Percentiles rank a stretch among this genome's conserved stretches.
Evolutionary conservation across 2,113 vertebrate genomes (phyloP).

Genomic region (Gobiocypris rarus): DNA sequence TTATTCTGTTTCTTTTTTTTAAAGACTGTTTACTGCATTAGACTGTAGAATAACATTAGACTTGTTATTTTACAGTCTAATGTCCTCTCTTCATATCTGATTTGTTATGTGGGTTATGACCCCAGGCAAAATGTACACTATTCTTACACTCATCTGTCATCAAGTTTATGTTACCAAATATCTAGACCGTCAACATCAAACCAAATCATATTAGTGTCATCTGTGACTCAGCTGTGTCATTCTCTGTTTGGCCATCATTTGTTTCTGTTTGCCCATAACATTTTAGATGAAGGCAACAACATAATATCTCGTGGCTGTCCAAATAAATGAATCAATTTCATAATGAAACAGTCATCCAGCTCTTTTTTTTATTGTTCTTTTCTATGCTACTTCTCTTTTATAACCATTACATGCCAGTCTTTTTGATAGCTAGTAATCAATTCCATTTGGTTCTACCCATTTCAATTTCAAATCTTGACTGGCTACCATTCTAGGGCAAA

Average conservation of each 20-base stretch:
- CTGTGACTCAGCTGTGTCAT: not conserved
- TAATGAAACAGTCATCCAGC: not conserved
- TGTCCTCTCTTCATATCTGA: not conserved
- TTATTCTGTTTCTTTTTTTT: too few species aligned
- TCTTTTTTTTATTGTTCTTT: not conserved
- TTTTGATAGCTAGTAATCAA: not conserved
- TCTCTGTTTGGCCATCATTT: not conserved
- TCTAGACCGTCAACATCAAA: not conserved
- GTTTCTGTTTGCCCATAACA: not conserved
- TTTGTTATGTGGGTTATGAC: not conserved
- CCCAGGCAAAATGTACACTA: not conserved
- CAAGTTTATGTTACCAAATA: not conserved
- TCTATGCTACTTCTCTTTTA: not conserved
- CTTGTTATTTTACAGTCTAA: not conserved
- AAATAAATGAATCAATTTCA: not conserved
- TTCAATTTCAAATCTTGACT: not conserved
- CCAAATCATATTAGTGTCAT: conserved; percentile 8
- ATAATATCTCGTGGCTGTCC: not conserved
- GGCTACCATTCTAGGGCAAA: not conserved
- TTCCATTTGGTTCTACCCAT: not conserved
- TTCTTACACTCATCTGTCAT: not conserved
- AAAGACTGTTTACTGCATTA: not conserved
- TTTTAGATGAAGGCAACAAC: not conserved
- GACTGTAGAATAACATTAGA: not conserved
- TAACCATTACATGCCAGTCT: not conserved